Conservation (phyloP, 2,797 vertebrate genomes). For the Poecile montanus region DNA sequence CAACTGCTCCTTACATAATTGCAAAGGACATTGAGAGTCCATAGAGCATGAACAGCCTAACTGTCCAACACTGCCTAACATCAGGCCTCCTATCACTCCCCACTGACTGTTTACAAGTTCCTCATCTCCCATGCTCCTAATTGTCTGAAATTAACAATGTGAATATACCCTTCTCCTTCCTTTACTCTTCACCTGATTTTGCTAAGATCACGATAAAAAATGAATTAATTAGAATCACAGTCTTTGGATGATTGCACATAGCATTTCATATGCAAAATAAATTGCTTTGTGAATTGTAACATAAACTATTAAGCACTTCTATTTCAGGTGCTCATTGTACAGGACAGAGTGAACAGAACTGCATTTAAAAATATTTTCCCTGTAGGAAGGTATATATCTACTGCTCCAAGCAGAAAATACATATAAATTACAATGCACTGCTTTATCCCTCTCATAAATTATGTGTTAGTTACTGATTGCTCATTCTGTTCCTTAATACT, state of each 20-base stretch:
- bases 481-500: neutral
- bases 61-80: neutral
- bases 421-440: neutral
- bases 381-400: neutral
- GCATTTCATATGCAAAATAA: conserved; percentile 10
- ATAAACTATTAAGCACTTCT: neutral
- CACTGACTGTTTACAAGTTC: neutral
- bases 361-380: neutral
- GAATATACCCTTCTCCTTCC: neutral
- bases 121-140: neutral
- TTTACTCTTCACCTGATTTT: neutral
- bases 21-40: neutral
- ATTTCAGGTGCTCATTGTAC: neutral
- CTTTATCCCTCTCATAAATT: neutral
- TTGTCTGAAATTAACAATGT: neutral
- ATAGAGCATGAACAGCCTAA: neutral
- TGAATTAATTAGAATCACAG: neutral
- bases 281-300: conserved; percentile 18
- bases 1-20: neutral
- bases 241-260: neutral
- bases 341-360: neutral
- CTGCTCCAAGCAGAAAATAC: neutral
- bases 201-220: neutral
- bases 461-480: neutral
- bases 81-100: neutral